These are phyloP conservation scores for Ormyrus rosae DNA, from an alignment of 2,888 invertebrate genomes.

Conservation along the genomic window DNA sequence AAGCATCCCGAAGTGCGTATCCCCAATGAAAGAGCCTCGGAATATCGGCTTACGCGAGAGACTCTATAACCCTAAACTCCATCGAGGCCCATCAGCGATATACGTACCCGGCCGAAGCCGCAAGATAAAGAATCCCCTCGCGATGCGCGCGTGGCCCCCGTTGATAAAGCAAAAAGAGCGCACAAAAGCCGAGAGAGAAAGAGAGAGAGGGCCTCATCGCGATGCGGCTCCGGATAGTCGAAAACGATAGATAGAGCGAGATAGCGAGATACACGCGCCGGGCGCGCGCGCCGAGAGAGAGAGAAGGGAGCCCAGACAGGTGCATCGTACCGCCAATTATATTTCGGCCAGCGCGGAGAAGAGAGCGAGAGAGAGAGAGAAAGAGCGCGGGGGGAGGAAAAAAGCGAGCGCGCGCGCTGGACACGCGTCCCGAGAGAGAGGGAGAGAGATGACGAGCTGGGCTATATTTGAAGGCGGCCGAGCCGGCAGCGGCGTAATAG, in stretches of 20 bases:
- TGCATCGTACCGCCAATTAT: conserved; percentile 76
- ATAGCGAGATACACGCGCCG: conserved; percentile 19
- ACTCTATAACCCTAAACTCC: too few species aligned
- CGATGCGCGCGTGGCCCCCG: neutral
- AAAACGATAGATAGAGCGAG: conserved; percentile 39
- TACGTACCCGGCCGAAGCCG: too few species aligned
- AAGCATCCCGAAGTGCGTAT: too few species aligned
- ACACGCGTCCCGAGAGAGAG: conserved; percentile 45
- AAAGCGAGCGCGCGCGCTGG: conserved; percentile 59
- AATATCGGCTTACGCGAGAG: too few species aligned
- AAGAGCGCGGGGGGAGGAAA: conserved; percentile 55
- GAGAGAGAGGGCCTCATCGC: neutral
- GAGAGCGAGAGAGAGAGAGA: conserved; percentile 27
- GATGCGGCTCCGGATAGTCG: conserved; percentile 19
- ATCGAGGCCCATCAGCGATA: too few species aligned
- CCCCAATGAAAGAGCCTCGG: too few species aligned
- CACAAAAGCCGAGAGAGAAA: neutral
- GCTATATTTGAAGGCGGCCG: conserved; percentile 41
- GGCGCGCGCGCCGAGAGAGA: conserved; percentile 47
- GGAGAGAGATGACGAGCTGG: conserved; percentile 50
- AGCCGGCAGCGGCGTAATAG: conserved; percentile 52
- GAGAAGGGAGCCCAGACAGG: conserved; percentile 69
- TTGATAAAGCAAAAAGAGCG: neutral
- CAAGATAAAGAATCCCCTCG: conserved; percentile 18
- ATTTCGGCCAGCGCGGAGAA: conserved; percentile 66